Base-by-base conservation (phyloP, 2,113 vertebrate genomes). In the Corythornis madagascariensis region DNA sequence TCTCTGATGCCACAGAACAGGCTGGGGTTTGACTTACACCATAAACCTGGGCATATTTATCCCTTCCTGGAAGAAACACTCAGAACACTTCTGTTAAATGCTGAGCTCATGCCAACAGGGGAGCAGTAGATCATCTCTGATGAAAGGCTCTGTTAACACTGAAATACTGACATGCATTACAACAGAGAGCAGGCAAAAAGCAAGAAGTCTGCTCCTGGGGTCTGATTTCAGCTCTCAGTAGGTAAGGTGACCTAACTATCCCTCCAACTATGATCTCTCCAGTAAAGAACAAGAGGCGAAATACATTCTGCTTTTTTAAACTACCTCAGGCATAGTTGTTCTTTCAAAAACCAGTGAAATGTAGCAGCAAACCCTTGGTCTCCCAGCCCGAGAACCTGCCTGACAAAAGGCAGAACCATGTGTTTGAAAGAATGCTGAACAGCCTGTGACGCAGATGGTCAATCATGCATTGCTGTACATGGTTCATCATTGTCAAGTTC, bases 21-120 rank as follows among this genome's bases (percentile, higher is more conserved):
- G 56, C 25, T 45, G 72, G 13, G 35, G 43, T 70, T 89, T 92
- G 78, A 89, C 67, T 80, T 63, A 63, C 2, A 18, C 60, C 79
- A 90, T 91, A 86, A 95, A 92, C 50, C 72, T 50, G 56, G 52
- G 67, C 60, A 33, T 91, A 91, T 92, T 92, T 95, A 91, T 92
- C 48, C 67, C 82, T 94, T 94, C 88, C 88, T 93, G 90, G 86
- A 95, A 95, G 77, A 86, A 92, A 75, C 28, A 45, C 83, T 93
- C 1, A 0, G 86, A 92, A 77, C 73, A 43, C 38, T 92, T 94
- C 69, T 75, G 88, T 80, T 92, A 95, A 93, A 79, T 72, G 79
- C 75, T 80, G 94, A 89, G 76, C 80, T 92, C 53, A 45, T 75
- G 61, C 87, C 92, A 89, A 26, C 69, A 64, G 73, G 69, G 75